Evolutionary conservation across 64 coral and sea anemone species (phyloP).

Genomic region (Montipora sp.): DNA sequence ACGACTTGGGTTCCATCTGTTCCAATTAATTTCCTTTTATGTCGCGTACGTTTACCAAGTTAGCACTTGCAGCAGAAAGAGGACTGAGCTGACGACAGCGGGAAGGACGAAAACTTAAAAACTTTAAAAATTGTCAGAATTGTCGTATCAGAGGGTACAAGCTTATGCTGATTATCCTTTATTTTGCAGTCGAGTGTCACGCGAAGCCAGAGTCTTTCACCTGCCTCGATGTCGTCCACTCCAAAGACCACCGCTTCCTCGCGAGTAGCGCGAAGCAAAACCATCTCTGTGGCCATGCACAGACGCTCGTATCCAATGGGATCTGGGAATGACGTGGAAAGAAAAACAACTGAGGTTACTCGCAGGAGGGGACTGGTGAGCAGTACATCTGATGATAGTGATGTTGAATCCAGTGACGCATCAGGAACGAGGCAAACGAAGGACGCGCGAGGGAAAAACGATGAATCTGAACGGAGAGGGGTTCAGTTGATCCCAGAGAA

Average conservation of each 20-base stretch:
- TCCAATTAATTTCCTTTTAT: too few species aligned
- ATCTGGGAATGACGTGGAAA: constrained; percentile 29
- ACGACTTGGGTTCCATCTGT: too few species aligned
- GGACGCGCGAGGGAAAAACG: constrained; percentile 26
- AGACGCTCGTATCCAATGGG: constrained; percentile 15
- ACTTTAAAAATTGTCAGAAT: too few species aligned
- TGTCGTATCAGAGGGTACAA: too few species aligned
- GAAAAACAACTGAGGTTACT: constrained; percentile 11
- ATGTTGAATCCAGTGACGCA: constrained; percentile 56
- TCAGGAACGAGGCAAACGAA: constrained; percentile 36
- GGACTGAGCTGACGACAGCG: too few species aligned
- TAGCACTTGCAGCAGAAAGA: too few species aligned
- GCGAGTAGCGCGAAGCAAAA: constrained; percentile 55
- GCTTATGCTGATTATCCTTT: too few species aligned
- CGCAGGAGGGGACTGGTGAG: constrained; percentile 32
- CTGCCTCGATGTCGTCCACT: constrained; percentile 41
- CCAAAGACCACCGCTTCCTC: constrained; percentile 38
- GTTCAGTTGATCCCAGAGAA: constrained; percentile 21
- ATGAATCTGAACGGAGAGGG: constrained; percentile 39
- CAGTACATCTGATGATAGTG: constrained; percentile 89
- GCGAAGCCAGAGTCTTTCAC: constrained; percentile 64
- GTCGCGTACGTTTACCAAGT: too few species aligned
- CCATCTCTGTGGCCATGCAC: constrained; percentile 39
- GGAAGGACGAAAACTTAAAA: too few species aligned
- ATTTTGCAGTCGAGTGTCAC: constrained; percentile 49